A percentile compares a stretch with the other conserved stretches of the same genome.
Conservation (phyloP, 2,113 vertebrate genomes). For the Trochalopteron elliotii region DNA sequence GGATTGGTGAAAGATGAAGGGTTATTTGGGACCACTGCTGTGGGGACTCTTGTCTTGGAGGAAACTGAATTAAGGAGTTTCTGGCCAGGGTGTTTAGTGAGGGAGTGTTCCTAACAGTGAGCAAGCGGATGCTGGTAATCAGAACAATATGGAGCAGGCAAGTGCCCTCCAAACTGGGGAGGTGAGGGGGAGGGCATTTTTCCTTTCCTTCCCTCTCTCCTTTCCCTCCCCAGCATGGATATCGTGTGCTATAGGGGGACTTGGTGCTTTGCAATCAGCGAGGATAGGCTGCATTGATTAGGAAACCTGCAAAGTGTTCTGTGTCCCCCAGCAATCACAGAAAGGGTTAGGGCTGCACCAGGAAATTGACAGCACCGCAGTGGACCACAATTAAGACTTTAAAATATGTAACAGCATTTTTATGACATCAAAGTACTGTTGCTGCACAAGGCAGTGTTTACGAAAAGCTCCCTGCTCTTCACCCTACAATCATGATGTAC, state of each 20-base stretch:
- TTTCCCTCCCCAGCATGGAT: not conserved
- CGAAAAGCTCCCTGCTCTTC: slow-evolving; percentile 49
- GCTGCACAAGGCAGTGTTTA: slow-evolving; percentile 46
- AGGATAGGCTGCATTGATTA: not conserved
- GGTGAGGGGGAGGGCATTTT: not conserved
- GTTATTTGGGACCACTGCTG: not conserved
- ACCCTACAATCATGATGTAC: slow-evolving; percentile 57
- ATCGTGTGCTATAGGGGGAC: not conserved
- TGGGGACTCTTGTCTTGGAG: not conserved
- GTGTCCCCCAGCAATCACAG: not conserved
- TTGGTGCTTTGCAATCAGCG: not conserved
- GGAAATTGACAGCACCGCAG: slow-evolving; percentile 27
- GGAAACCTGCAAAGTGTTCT: not conserved
- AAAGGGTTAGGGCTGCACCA: slow-evolving; percentile 32
- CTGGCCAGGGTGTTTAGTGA: slow-evolving; percentile 20
- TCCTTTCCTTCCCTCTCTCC: not conserved
- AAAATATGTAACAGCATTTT: slow-evolving; percentile 61
- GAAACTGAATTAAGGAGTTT: not conserved
- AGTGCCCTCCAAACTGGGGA: not conserved
- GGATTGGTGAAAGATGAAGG: not conserved
- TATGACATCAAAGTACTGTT: slow-evolving; percentile 47
- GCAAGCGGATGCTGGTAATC: slow-evolving; percentile 33
- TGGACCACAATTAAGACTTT: slow-evolving; percentile 58
- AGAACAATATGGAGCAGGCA: slow-evolving; percentile 3
- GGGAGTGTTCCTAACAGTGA: not conserved